A percentile compares a stretch with the other conserved stretches of the same genome.
These are phyloP conservation scores for Coilia nasus DNA, from an alignment of 2,797 vertebrate species.

Conservation along the genomic window DNA sequence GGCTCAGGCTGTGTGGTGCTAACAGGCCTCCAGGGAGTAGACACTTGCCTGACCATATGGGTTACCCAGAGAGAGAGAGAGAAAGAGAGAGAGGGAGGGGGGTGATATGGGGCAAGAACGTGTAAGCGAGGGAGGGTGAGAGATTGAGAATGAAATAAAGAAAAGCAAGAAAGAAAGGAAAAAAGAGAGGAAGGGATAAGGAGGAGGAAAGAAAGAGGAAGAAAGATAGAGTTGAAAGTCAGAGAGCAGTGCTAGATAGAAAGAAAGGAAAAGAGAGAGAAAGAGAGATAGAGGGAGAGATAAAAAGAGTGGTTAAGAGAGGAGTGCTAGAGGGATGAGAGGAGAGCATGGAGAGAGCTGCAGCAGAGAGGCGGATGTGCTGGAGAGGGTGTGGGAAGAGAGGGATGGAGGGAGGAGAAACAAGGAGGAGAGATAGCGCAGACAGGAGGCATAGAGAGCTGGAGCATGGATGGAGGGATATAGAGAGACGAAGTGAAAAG, in stretches of 20 bases:
- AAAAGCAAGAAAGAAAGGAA: constrained; percentile 18
- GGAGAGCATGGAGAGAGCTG: constrained; percentile 54
- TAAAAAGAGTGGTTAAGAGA: constrained; percentile 73
- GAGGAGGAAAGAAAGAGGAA: constrained; percentile 24
- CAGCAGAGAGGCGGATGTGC: neutral
- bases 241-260: neutral
- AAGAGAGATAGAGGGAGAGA: constrained; percentile 74
- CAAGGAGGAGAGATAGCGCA: constrained; percentile 15
- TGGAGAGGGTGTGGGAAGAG: constrained; percentile 77
- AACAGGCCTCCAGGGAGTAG: constrained; percentile 83
- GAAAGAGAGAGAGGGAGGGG: constrained; percentile 25
- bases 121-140: constrained; percentile 44
- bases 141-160: neutral
- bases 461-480: constrained; percentile 61
- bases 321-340: constrained; percentile 66
- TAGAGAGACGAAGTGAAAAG: constrained; percentile 74
- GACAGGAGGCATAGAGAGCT: no score
- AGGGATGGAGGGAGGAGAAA: neutral
- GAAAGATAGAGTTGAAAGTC: neutral
- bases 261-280: constrained; percentile 70
- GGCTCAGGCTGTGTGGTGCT: constrained; percentile 77
- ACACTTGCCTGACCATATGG: constrained; percentile 85
- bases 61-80: constrained; percentile 59
- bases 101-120: constrained; percentile 30
- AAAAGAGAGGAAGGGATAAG: constrained; percentile 22